phyloP scores from a whole-genome alignment of 2,888 invertebrate genomes.

The Phengaris alcon region DNA sequence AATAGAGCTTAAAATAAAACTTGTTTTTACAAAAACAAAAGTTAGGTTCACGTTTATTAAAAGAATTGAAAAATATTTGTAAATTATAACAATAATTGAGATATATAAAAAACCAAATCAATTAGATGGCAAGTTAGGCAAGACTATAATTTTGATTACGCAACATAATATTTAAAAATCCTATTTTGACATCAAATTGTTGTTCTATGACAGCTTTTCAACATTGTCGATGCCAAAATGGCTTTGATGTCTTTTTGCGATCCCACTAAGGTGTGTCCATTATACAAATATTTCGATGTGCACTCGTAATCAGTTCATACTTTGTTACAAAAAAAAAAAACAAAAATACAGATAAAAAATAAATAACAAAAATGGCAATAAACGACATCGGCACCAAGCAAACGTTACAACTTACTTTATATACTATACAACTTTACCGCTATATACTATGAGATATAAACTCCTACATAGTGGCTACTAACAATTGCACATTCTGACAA shows the following conservation, averaged over 20 bases:
- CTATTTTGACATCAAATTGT: too few species aligned
- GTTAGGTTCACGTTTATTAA: not conserved
- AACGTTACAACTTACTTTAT: constrained; percentile 40
- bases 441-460: constrained; percentile 55
- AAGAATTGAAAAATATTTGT: not conserved
- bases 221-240: too few species aligned
- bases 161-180: too few species aligned
- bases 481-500: constrained; percentile 77
- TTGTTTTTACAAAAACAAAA: not conserved
- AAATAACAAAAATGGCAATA: constrained; percentile 74
- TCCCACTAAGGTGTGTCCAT: not conserved
- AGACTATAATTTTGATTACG: not conserved
- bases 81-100: not conserved
- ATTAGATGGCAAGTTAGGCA: not conserved
- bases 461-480: constrained; percentile 63
- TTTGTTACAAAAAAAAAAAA: constrained; percentile 50
- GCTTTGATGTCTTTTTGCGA: not conserved
- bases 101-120: not conserved
- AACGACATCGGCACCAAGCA: constrained; percentile 46
- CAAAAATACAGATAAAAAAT: constrained; percentile 69
- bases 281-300: constrained; percentile 31
- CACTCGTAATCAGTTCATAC: constrained; percentile 42
- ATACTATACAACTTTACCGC: constrained; percentile 56
- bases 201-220: too few species aligned
- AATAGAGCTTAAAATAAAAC: not conserved